phyloP scores from a whole-genome alignment of 2,797 vertebrate species.

The Heterohyrax brucei region DNA sequence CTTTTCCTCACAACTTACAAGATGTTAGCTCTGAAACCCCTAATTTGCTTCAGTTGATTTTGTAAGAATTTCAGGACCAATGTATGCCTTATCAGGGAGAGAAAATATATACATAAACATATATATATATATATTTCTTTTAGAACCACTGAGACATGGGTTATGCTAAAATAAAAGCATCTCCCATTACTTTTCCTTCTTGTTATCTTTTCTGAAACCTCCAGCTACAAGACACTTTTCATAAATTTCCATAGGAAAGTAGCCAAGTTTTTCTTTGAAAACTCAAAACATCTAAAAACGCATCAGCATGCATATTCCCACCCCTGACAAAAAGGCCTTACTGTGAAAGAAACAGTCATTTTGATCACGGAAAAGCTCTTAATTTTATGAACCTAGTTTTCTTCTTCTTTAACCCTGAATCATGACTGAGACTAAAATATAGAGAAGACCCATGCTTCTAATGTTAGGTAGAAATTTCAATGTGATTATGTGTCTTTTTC shows the following conservation, averaged over 20 bases:
- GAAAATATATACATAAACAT: not conserved
- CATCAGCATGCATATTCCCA: constrained; percentile 57
- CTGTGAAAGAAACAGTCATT: constrained; percentile 59
- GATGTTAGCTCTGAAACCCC: constrained; percentile 78
- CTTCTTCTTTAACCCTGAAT: not conserved
- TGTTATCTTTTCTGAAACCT: constrained; percentile 24
- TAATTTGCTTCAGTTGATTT: constrained; percentile 81
- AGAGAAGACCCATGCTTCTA: not conserved
- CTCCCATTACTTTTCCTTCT: not conserved
- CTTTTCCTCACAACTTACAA: constrained; percentile 68
- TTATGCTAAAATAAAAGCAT: constrained; percentile 60
- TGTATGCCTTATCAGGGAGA: constrained; percentile 37
- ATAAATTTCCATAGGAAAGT: constrained; percentile 58
- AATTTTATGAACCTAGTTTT: not conserved
- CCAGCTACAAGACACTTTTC: constrained; percentile 54
- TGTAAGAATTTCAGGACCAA: constrained; percentile 70
- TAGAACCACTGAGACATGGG: constrained; percentile 35
- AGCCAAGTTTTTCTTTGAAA: constrained; percentile 79
- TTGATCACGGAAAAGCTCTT: constrained; percentile 20
- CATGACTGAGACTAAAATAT: not conserved
- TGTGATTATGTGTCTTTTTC: not conserved
- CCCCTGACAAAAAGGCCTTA: constrained; percentile 41
- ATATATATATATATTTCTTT: not conserved
- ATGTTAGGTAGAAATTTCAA: not conserved
- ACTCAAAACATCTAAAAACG: constrained; percentile 70